Conservation (phyloP, 2,888 invertebrate species). For the Rhogogaster chlorosoma region DNA sequence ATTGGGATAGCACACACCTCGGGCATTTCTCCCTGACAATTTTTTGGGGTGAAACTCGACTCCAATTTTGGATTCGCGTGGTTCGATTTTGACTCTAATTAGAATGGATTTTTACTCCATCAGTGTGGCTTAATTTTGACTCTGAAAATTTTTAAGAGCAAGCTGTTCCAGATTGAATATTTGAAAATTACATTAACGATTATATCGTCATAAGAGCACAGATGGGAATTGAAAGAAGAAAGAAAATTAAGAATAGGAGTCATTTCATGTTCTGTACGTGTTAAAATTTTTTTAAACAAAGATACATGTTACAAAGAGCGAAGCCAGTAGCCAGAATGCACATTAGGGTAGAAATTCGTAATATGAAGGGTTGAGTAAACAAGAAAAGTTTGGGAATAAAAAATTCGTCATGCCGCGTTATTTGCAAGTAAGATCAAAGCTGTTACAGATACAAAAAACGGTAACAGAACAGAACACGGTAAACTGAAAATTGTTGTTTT, state of each 20-base stretch:
- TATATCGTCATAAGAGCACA: not conserved
- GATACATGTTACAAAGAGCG: not conserved
- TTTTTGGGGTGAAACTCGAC: no score
- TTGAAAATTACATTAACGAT: not conserved
- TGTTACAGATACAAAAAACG: not conserved
- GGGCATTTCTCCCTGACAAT: not conserved
- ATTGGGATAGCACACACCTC: not conserved
- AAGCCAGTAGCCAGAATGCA: not conserved
- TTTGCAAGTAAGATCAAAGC: conserved; percentile 29
- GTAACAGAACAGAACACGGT: not conserved
- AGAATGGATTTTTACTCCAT: no score
- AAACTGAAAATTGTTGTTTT: not conserved
- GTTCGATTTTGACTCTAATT: no score
- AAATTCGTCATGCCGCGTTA: not conserved
- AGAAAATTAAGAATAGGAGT: not conserved
- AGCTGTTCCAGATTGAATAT: not conserved
- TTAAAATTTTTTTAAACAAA: not conserved
- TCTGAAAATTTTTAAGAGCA: no score
- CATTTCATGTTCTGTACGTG: not conserved
- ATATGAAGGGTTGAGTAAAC: not conserved
- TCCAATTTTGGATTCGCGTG: no score
- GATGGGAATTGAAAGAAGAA: not conserved
- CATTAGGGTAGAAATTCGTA: not conserved
- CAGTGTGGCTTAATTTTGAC: no score
- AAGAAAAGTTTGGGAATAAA: not conserved